Conservation (phyloP, 2,888 invertebrate genomes). For the Allacma fusca region DNA sequence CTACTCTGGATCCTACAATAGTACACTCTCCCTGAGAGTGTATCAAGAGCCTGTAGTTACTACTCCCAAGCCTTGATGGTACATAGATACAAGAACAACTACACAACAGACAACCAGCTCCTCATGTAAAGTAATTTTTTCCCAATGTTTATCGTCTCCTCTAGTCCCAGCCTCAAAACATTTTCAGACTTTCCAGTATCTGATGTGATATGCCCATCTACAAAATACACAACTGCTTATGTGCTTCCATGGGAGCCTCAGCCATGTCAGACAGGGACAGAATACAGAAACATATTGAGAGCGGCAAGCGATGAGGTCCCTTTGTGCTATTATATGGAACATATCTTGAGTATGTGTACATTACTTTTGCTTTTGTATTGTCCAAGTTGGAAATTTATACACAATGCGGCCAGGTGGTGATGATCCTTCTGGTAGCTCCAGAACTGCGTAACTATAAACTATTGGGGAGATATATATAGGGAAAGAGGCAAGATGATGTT, state of each 20-base stretch:
- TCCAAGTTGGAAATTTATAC: not conserved
- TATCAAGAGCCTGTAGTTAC: too few species aligned
- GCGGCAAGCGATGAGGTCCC: not conserved
- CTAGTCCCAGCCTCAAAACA: not conserved
- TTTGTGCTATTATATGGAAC: not conserved
- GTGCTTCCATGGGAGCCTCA: too few species aligned
- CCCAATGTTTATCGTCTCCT: not conserved
- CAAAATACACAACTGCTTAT: too few species aligned
- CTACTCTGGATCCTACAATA: too few species aligned
- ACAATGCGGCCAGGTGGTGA: slow-evolving; percentile 27
- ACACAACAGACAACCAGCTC: slow-evolving; percentile 14
- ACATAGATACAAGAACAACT: too few species aligned
- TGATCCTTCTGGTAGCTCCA: not conserved
- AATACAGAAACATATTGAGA: not conserved
- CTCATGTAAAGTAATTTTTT: slow-evolving; percentile 1
- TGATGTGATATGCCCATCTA: too few species aligned
- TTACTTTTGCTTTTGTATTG: not conserved
- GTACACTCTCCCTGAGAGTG: too few species aligned
- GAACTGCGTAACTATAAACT: too few species aligned
- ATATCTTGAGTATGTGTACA: not conserved
- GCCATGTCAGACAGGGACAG: not conserved
- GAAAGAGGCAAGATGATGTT: slow-evolving; percentile 14
- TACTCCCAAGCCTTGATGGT: not conserved
- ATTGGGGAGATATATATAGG: too few species aligned
- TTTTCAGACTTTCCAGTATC: too few species aligned